A percentile compares a stretch with the other conserved stretches of the same genome.
Evolutionary conservation across 2,888 invertebrate genomes (phyloP).

Genomic region (Hermaeophaga mercurialis): DNA sequence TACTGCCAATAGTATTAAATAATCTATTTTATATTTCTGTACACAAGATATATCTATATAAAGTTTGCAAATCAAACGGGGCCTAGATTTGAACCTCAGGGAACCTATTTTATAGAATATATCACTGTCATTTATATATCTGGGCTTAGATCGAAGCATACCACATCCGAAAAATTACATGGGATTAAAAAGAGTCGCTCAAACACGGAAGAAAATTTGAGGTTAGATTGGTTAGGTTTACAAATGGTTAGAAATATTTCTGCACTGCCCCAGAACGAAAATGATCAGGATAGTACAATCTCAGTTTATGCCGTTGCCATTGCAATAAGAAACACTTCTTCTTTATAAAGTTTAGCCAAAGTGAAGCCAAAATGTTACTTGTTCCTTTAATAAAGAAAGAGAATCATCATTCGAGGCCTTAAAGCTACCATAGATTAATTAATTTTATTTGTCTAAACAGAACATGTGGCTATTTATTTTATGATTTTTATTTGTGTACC

Average conservation of each 20-base stretch:
- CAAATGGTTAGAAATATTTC: conserved; percentile 44
- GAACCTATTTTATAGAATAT: conserved; percentile 34
- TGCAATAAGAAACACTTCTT: conserved; percentile 21
- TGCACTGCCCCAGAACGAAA: conserved; percentile 48
- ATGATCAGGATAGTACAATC: conserved; percentile 4
- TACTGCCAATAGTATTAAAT: conserved; percentile 32
- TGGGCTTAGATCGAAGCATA: conserved; percentile 34
- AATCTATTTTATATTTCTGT: conserved; percentile 28
- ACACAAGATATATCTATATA: conserved; percentile 25
- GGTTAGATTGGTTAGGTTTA: conserved; percentile 38
- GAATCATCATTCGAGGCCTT: too few species aligned
- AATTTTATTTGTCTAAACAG: too few species aligned
- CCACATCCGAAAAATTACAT: conserved; percentile 6
- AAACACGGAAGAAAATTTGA: conserved; percentile 29
- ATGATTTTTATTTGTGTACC: too few species aligned
- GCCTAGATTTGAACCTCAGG: conserved; percentile 40
- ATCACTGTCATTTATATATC: conserved; percentile 34
- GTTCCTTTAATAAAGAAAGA: too few species aligned
- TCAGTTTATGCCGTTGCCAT: neutral
- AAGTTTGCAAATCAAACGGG: conserved; percentile 30
- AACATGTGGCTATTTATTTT: too few species aligned
- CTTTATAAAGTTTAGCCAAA: too few species aligned
- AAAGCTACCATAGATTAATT: too few species aligned
- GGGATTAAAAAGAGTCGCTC: conserved; percentile 5
- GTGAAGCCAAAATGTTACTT: neutral